Conservation (phyloP, 2,888 invertebrate species). For the Drosophila pegasa region DNA sequence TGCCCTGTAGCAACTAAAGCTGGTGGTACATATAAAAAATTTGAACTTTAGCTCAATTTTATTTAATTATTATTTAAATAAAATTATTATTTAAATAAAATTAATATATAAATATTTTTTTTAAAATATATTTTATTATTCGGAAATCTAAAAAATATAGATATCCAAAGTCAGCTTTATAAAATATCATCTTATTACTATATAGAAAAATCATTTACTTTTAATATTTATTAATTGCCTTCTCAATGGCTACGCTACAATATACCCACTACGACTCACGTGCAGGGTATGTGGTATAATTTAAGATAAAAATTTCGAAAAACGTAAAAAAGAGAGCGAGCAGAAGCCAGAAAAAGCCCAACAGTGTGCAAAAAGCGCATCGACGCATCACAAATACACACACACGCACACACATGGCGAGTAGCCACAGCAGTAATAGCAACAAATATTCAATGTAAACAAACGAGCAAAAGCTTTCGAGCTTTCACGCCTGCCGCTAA, state of each 20-base stretch:
- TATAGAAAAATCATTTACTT: no score
- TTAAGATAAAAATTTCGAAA: conserved; percentile 10
- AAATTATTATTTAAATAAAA: no score
- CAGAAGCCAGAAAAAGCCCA: conserved; percentile 43
- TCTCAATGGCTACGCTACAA: not conserved
- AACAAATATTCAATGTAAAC: conserved; percentile 29
- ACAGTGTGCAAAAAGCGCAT: conserved; percentile 71
- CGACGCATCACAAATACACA: conserved; percentile 35
- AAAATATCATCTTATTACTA: no score
- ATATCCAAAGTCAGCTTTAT: no score
- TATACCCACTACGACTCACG: not conserved
- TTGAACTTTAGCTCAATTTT: no score
- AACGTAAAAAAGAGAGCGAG: conserved; percentile 23
- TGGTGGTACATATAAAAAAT: no score
- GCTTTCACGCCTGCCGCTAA: conserved; percentile 54
- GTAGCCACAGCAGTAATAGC: conserved; percentile 14
- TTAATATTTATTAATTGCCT: no score
- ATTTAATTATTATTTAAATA: no score
- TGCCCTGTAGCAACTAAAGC: no score
- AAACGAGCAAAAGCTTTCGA: conserved; percentile 50
- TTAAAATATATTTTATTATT: no score
- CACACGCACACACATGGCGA: conserved; percentile 21
- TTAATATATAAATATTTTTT: no score
- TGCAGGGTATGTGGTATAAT: not conserved
- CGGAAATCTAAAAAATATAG: no score